Conservation (phyloP, 2,113 vertebrate species). For the Psephotus haematonotus region DNA sequence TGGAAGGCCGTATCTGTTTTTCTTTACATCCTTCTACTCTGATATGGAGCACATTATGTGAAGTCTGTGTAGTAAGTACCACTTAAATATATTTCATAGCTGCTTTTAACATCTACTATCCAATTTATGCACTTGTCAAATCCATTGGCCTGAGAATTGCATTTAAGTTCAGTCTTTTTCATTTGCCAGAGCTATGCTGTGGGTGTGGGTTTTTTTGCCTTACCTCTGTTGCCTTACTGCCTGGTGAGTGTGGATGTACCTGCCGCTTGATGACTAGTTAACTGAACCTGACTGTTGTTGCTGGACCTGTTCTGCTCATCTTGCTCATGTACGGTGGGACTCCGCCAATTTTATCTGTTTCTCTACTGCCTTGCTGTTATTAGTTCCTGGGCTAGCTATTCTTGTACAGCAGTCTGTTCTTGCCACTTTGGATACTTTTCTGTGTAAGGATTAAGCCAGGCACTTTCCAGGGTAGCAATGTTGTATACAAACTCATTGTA, state of each 20-base stretch:
- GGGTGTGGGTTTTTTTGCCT: not conserved
- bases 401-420: not conserved
- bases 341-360: not conserved
- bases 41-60: not conserved
- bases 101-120: not conserved
- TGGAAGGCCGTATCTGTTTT: not conserved
- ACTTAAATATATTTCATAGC: not conserved
- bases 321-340: not conserved
- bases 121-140: not conserved
- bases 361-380: not conserved
- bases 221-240: not conserved
- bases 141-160: not conserved
- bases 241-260: not conserved
- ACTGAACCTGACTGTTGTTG: not conserved
- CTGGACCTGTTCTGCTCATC: not conserved
- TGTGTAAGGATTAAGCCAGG: not conserved
- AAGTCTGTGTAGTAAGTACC: not conserved
- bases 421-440: not conserved
- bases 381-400: not conserved
- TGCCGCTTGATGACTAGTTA: accelerated
- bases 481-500: not conserved
- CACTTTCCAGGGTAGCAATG: not conserved
- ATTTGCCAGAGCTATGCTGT: accelerated
- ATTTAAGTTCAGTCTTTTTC: not conserved
- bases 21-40: not conserved